Base-by-base conservation (phyloP, 2,888 invertebrate genomes). In the Clanis bilineata region DNA sequence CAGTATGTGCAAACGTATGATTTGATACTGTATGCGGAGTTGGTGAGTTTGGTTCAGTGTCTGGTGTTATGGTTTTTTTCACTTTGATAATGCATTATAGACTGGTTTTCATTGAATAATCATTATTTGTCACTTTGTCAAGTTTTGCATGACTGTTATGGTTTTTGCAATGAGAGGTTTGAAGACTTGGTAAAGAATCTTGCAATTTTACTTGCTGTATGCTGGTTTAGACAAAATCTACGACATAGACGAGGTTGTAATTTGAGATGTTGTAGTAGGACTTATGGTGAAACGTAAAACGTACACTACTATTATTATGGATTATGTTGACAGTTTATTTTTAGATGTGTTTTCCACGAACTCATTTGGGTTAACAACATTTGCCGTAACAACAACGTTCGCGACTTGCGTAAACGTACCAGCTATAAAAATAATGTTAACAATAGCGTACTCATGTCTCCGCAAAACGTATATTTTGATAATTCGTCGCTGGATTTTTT, bases 311-410 rank as follows among this genome's bases (percentile, higher is more conserved):
- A 28, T 28, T 51, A 18, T 9, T 51, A 28, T 10, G 3, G 28
- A 12, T 32, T 32, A 32, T 28, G 32, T 32, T 15, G 25, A 15
- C 15, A 51, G 18, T 18, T 15, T 32, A 51, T 3, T 51, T 51
- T 51, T 47, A 28, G 9, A 32, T 28, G 28, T 5, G 28, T 32
- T 28, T 51, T 51, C 51, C 32, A 18, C 15, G 51, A 32, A 18
- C 51, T 32, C 28, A 51, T 32, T 32, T 51, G 32, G 51, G 51
- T 51, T 51, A 51, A 51, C 51, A 51, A 51, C 44, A 1, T 22
- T 44, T 23, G 44, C 44, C 10, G 43, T 44, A 12, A 44, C 21
- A 23, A 22, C 47, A 28, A 41, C 41, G 15, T 51, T 51, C 9
- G 36, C 36, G 36, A 36, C 7, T 32, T 28, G 25, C 32, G 51